Evolutionary conservation across 2,888 invertebrate genomes (phyloP), one percentile per base, ranked within the genome.

Genomic region (Aspidiotus destructor): DNA sequence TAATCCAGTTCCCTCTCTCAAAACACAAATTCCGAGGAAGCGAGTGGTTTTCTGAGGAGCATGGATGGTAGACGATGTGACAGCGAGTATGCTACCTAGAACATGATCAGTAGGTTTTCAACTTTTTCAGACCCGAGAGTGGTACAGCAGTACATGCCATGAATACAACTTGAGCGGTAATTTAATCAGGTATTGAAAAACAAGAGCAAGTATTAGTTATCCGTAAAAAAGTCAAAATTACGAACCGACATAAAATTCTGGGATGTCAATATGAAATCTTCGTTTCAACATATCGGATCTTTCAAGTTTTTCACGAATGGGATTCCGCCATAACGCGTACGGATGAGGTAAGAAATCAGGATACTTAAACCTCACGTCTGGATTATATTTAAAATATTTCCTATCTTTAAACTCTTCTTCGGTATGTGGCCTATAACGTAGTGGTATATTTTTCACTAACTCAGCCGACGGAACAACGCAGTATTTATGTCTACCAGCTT

Each of bases 231-330:
- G 44, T 53, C 8, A 41, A 61, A 16, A 42, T 57, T 48, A 57
- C 11, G 40, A 77, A 88, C 91, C 98, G 75, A 97, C 96, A 81
- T 97, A 99, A 81, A 99, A 99, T 77, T 98, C 97, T 0, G 99
- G 98, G 72, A 99, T 88, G 76, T 91, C 88, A 72, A 99, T 82
- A 71, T 87, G 81, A 63, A 79, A 80, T 73, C 96, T 81, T 70
- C 99, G 82, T 70, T 86, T 85, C 42, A 98, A 76, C 98, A 99
- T 98, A 77, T 99, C 99, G 71, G 81, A 79, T 70, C 98, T 82
- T 76, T 98, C 97, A 15, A 99, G 78, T 76, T 87, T 90, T 77
- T 99, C 98, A 68, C 88, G 80, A 0, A 94, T 77, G 10, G 80
- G 76, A 78, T 98, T 93, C 70, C 97, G 82, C 79, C 84, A 86